Conservation (phyloP, 2,888 invertebrate species). For the Pseudoips prasinana region DNA sequence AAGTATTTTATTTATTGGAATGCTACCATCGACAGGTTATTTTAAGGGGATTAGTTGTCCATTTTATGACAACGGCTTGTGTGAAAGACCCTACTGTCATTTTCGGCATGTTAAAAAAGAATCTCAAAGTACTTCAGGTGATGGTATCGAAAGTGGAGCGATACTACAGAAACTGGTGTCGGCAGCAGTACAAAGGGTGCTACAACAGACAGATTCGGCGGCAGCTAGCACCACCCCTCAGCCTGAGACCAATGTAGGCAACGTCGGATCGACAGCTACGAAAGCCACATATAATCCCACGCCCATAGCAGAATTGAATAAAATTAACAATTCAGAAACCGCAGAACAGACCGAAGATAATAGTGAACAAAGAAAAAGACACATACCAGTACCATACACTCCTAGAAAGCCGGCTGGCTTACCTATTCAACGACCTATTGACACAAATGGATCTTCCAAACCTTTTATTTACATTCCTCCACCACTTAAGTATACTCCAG, state of each 20-base stretch:
- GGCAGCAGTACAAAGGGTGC: conserved; percentile 83
- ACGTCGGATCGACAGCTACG: conserved; percentile 52
- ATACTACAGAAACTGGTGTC: conserved; percentile 82
- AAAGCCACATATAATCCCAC: conserved; percentile 84
- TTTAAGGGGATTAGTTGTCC: conserved; percentile 94
- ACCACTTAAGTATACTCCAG: conserved; percentile 63
- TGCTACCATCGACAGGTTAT: conserved; percentile 95
- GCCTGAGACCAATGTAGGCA: conserved; percentile 31
- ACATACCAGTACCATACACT: conserved; percentile 78
- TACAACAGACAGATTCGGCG: conserved; percentile 69
- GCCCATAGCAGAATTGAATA: conserved; percentile 83
- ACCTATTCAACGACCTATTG: conserved; percentile 58
- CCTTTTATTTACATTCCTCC: conserved; percentile 71
- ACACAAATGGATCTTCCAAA: conserved; percentile 60
- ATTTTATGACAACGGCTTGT: conserved; percentile 89
- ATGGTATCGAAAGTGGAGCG: conserved; percentile 72
- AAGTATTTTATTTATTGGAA: conserved; percentile 55
- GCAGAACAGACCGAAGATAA: conserved; percentile 52
- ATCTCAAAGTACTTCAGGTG: conserved; percentile 59
- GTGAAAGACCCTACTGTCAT: conserved; percentile 95
- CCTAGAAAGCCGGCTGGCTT: conserved; percentile 69
- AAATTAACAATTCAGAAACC: conserved; percentile 56
- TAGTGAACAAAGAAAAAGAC: conserved; percentile 63
- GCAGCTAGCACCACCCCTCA: conserved; percentile 36
- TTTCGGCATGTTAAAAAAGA: conserved; percentile 93